phyloP scores from a whole-genome alignment of 2,888 invertebrate genomes.

The Clostera curtula region DNA sequence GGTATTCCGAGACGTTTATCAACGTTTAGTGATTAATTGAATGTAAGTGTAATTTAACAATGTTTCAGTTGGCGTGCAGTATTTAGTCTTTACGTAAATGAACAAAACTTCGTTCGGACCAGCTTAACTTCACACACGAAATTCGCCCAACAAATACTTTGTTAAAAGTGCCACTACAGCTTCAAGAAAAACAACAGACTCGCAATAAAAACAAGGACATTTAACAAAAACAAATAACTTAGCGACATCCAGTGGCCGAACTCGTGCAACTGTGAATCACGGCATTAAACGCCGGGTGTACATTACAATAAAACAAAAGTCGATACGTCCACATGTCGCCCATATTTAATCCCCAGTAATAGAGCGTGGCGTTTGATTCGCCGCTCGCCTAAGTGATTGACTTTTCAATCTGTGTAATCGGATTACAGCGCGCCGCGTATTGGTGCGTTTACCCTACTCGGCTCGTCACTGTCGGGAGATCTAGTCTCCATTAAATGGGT shows the following conservation, averaged over 20 bases:
- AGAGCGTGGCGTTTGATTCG: constrained; percentile 56
- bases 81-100: no score
- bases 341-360: constrained; percentile 41
- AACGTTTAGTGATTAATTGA: no score
- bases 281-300: constrained; percentile 15
- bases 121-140: no score
- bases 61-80: no score
- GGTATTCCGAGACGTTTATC: no score
- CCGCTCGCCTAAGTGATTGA: constrained; percentile 65
- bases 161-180: no score
- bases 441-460: constrained; percentile 39
- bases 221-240: constrained; percentile 3
- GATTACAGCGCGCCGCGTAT: constrained; percentile 37
- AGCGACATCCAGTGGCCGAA: constrained; percentile 4
- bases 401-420: constrained; percentile 71
- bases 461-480: constrained; percentile 14
- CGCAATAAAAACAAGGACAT: background rate
- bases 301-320: constrained; percentile 30
- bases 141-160: no score
- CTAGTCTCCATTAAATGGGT: constrained; percentile 1
- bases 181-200: no score
- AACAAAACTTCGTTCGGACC: no score
- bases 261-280: constrained; percentile 20
- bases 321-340: constrained; percentile 40
- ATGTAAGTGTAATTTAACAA: no score